These are phyloP conservation scores for Atrina japonica DNA, from an alignment of 2,888 invertebrate genomes.

Conservation along the genomic window DNA sequence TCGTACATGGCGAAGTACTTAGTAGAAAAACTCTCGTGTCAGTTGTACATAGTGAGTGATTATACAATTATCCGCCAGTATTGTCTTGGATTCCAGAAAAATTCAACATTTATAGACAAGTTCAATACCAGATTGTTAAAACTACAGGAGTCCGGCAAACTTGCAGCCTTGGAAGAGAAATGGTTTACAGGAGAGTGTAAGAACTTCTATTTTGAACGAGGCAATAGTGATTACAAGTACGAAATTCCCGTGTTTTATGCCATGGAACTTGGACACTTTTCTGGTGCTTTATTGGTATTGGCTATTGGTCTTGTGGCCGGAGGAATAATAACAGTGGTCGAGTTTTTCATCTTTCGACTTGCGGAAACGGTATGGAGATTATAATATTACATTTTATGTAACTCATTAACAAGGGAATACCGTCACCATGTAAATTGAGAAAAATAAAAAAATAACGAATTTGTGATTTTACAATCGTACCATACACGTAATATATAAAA, in stretches of 20 bases:
- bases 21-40: conserved; percentile 62
- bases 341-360: conserved; percentile 64
- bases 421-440: too few species aligned
- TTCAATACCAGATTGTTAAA: conserved; percentile 57
- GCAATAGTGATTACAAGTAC: conserved; percentile 39
- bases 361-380: conserved; percentile 66
- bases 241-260: conserved; percentile 44
- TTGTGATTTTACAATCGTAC: too few species aligned
- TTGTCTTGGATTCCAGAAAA: conserved; percentile 56
- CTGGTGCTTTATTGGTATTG: conserved; percentile 66
- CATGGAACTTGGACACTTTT: conserved; percentile 68
- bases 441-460: too few species aligned
- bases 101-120: conserved; percentile 32
- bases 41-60: conserved; percentile 66
- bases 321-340: conserved; percentile 60
- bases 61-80: conserved; percentile 50
- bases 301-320: conserved; percentile 65
- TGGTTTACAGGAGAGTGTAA: conserved; percentile 67
- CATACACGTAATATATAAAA: too few species aligned
- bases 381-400: too few species aligned
- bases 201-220: conserved; percentile 46
- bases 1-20: conserved; percentile 66
- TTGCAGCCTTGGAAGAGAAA: conserved; percentile 56
- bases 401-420: too few species aligned
- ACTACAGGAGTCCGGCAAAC: conserved; percentile 56